These are phyloP conservation scores for Patella depressa DNA, from an alignment of 2,888 invertebrate genomes.

Conservation along the genomic window DNA sequence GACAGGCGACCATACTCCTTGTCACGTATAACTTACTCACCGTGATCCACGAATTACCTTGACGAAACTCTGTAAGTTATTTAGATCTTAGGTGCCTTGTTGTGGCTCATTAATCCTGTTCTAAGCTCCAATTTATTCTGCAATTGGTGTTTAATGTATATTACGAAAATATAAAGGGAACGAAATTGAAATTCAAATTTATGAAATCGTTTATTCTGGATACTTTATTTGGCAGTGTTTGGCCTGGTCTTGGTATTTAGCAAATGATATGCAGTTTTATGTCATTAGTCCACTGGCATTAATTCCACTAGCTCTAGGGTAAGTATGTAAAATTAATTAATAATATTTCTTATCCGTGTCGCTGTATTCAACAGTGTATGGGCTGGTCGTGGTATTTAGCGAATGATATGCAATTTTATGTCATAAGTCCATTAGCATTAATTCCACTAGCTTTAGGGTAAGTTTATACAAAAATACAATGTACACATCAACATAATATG, in stretches of 20 bases:
- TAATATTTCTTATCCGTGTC: too few species aligned
- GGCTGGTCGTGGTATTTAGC: slow-evolving; percentile 44
- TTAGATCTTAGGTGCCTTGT: too few species aligned
- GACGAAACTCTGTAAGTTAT: too few species aligned
- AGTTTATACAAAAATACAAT: neutral
- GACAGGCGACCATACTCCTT: too few species aligned
- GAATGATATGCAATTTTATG: slow-evolving; percentile 46
- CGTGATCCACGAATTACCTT: too few species aligned
- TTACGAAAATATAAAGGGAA: too few species aligned
- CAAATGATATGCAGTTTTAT: slow-evolving; percentile 67
- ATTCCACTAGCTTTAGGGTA: slow-evolving; percentile 31
- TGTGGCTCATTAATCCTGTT: too few species aligned
- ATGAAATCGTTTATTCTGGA: too few species aligned
- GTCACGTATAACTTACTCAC: too few species aligned
- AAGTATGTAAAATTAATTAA: neutral
- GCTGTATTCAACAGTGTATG: slow-evolving; percentile 28
- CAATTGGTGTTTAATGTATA: too few species aligned
- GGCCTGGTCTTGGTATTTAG: slow-evolving; percentile 61
- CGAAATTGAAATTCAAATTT: too few species aligned
- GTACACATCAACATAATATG: neutral
- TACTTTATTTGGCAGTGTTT: slow-evolving; percentile 54
- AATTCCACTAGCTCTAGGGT: slow-evolving; percentile 40
- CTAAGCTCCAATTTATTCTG: too few species aligned
- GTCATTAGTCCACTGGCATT: slow-evolving; percentile 55
- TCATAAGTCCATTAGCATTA: slow-evolving; percentile 38